Percentiles rank a stretch among this genome's conserved stretches.
phyloP scores from a whole-genome alignment of 2,888 invertebrate genomes.

The Phaonia tiefii region DNA sequence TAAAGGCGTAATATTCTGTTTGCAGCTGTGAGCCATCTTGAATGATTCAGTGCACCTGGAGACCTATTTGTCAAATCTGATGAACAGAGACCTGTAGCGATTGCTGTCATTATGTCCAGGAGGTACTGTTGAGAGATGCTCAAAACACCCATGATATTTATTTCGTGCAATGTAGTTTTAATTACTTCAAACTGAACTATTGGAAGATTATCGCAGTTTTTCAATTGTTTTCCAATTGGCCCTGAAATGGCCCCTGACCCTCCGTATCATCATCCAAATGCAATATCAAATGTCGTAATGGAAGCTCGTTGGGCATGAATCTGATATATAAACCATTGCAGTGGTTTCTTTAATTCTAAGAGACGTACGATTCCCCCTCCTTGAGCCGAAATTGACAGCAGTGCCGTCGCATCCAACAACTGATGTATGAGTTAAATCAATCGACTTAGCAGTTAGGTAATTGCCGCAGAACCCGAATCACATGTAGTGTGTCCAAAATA shows the following conservation, averaged over 20 bases:
- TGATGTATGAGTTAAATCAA: not conserved
- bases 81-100: no score
- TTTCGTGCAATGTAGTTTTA: not conserved
- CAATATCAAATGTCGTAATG: no score
- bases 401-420: slow-evolving; percentile 2
- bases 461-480: not conserved
- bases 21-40: no score
- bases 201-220: slow-evolving; percentile 2
- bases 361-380: not conserved
- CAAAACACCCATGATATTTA: not conserved
- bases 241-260: not conserved
- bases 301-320: not conserved
- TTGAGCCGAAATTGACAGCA: not conserved
- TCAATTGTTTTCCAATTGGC: not conserved
- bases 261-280: not conserved
- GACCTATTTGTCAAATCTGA: no score
- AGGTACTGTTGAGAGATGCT: not conserved
- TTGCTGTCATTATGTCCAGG: slow-evolving; percentile 1
- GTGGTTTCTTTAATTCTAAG: not conserved
- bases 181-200: not conserved
- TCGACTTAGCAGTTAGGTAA: not conserved
- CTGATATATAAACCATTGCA: slow-evolving; percentile 3
- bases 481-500: not conserved
- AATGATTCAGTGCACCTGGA: not conserved
- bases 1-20: no score